Evolutionary conservation across 2,888 invertebrate genomes (phyloP).

Genomic region (Pteria penguin): DNA sequence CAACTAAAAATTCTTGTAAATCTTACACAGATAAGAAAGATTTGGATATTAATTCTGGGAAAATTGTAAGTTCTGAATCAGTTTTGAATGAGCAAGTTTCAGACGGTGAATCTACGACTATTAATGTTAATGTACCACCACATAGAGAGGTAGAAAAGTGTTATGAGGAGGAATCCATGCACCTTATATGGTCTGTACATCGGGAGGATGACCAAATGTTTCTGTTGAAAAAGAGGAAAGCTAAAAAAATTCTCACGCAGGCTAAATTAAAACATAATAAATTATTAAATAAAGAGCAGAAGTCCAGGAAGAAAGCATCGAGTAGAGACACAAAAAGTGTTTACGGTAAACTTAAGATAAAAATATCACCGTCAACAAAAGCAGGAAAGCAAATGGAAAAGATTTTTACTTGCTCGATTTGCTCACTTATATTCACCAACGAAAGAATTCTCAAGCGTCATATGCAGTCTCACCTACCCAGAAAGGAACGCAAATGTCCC

Average conservation of each 20-base stretch:
- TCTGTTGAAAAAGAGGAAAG: not conserved
- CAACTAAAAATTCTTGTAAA: too few species aligned
- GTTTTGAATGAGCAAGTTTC: too few species aligned
- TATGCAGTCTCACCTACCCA: not conserved
- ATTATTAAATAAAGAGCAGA: not conserved
- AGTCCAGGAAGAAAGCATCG: not conserved
- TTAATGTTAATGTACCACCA: too few species aligned
- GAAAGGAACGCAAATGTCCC: not conserved
- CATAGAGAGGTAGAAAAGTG: too few species aligned
- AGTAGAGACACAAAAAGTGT: not conserved
- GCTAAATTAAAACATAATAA: not conserved
- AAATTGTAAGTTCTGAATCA: too few species aligned
- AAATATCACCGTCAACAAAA: not conserved
- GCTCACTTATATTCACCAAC: not conserved
- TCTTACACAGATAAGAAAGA: too few species aligned
- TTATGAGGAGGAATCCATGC: too few species aligned
- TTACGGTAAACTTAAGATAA: not conserved
- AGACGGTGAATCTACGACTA: too few species aligned
- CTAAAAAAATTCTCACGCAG: not conserved
- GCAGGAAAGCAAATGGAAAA: not conserved
- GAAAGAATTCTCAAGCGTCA: not conserved
- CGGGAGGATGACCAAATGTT: not conserved
- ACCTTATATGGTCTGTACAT: not conserved
- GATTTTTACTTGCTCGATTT: too few species aligned
- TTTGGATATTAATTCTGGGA: too few species aligned